Evolutionary conservation across 1,140 invertebrate species (phyloP).

Genomic region (Drosophila kikkawai): DNA sequence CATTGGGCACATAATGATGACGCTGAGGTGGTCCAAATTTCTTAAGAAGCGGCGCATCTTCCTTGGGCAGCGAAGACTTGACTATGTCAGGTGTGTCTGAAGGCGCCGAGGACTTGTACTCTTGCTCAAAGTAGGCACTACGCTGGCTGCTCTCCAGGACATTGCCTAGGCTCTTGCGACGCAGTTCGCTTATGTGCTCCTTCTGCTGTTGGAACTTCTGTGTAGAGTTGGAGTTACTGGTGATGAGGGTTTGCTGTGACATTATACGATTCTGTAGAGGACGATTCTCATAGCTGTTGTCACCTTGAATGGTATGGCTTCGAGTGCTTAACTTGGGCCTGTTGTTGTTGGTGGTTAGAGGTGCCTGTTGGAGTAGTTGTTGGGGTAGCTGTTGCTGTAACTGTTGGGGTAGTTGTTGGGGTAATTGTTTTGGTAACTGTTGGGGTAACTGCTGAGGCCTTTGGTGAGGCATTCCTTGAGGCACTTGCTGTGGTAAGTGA

Average conservation of each 20-base stretch:
- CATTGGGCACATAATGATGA: constrained; percentile 80
- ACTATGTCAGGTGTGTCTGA: constrained; percentile 80
- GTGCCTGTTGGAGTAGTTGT: not conserved
- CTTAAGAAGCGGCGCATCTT: constrained; percentile 74
- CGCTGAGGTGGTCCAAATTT: constrained; percentile 82
- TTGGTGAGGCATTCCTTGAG: not conserved
- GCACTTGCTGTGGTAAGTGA: not conserved
- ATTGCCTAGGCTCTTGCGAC: constrained; percentile 76
- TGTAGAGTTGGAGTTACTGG: not conserved
- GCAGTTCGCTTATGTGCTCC: constrained; percentile 46
- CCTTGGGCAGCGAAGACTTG: constrained; percentile 81
- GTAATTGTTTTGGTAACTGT: not conserved
- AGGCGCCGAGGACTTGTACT: constrained; percentile 81
- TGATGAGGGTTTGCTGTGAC: constrained; percentile 58
- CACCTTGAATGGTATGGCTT: constrained; percentile 60
- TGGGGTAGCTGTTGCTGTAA: not conserved
- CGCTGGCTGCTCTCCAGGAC: constrained; percentile 54
- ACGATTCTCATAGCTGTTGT: constrained; percentile 30
- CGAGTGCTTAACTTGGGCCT: constrained; percentile 47
- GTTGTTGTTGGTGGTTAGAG: not conserved
- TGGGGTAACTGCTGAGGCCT: not conserved
- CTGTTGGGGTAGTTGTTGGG: constrained; percentile 1
- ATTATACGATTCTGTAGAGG: constrained; percentile 55
- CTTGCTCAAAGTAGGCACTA: constrained; percentile 46
- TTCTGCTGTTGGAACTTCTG: constrained; percentile 17